Percentiles rank a stretch among this genome's conserved stretches.
These are phyloP conservation scores for Amphibalanus amphitrite DNA, from an alignment of 1,140 invertebrate genomes.

Conservation along the genomic window DNA sequence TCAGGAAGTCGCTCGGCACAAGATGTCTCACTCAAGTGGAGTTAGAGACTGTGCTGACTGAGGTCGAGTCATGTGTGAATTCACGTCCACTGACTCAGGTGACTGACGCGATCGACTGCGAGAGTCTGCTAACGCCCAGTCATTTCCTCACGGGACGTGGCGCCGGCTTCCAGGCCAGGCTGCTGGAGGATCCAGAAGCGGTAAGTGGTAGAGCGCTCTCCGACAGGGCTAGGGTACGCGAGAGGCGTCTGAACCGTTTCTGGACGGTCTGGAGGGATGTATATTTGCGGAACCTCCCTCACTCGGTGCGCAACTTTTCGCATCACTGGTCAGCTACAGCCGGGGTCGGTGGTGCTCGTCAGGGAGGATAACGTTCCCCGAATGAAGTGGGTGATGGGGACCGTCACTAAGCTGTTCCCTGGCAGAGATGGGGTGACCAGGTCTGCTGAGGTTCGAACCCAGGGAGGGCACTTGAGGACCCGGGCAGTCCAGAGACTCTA, in stretches of 20 bases:
- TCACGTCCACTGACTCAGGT: not conserved
- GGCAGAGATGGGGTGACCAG: not conserved
- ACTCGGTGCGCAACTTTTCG: not conserved
- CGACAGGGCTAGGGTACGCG: not conserved
- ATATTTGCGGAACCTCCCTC: not conserved
- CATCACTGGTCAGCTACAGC: not conserved
- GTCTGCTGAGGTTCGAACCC: not conserved
- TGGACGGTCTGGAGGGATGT: not conserved
- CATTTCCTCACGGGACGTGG: not conserved
- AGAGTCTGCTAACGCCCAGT: not conserved
- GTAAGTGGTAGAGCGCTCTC: not conserved
- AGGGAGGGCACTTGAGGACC: not conserved
- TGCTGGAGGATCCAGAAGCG: not conserved
- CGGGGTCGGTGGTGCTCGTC: not conserved
- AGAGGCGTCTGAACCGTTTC: not conserved
- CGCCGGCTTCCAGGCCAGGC: not conserved
- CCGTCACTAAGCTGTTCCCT: not conserved
- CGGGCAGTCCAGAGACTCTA: not conserved
- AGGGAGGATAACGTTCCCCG: not conserved
- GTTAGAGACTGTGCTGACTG: conserved; percentile 5
- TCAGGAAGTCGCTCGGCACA: conserved; percentile 10
- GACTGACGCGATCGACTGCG: not conserved
- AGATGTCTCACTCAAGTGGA: conserved; percentile 6
- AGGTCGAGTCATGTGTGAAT: not conserved
- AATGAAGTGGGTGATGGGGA: not conserved